phyloP scores from a whole-genome alignment of 2,888 invertebrate species.

The Palloptera scutellata region DNA sequence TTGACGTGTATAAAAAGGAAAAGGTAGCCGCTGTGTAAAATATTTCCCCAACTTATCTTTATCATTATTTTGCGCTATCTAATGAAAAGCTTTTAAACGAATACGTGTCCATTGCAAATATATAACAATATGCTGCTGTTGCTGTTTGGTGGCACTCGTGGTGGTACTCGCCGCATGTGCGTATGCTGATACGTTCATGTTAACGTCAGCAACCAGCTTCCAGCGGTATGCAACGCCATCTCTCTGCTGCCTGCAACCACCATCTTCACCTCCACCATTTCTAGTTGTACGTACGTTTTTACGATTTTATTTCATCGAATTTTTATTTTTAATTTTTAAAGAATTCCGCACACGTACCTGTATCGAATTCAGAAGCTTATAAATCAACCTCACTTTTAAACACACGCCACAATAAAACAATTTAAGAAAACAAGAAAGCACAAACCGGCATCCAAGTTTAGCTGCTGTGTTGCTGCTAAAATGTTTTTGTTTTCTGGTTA shows the following conservation, averaged over 20 bases:
- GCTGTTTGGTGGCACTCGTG: neutral
- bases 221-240: neutral
- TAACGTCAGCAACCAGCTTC: too few relatives aligned
- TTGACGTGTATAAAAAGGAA: too few relatives aligned
- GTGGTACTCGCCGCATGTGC: neutral
- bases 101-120: conserved; percentile 1
- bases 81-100: conserved; percentile 5
- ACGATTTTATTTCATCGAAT: too few relatives aligned
- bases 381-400: neutral
- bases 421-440: neutral
- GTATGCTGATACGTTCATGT: too few relatives aligned
- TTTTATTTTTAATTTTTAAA: too few relatives aligned
- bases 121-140: neutral
- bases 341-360: neutral
- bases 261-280: neutral
- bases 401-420: neutral
- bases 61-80: neutral
- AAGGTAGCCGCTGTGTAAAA: too few relatives aligned
- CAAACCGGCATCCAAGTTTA: neutral
- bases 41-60: too few relatives aligned
- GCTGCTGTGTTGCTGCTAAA: neutral
- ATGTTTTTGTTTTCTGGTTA: neutral
- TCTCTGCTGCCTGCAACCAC: neutral
- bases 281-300: too few relatives aligned
- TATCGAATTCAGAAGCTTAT: conserved; percentile 2